These are phyloP conservation scores for Lacerta agilis DNA, from an alignment of 2,797 vertebrate species.

Conservation along the genomic window DNA sequence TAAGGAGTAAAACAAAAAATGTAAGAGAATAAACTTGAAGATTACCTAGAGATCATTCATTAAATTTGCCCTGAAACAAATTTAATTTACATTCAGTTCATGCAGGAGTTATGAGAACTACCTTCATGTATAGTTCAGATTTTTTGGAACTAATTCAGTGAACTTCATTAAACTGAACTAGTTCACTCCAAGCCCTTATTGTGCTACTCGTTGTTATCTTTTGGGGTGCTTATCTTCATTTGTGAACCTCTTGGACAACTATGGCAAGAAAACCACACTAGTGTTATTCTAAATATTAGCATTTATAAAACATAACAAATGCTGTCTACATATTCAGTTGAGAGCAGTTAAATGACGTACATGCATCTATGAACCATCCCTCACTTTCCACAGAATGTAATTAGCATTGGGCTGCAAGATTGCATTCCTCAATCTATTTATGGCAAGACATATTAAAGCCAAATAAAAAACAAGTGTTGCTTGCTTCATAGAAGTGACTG, in stretches of 20 bases:
- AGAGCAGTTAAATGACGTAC: neutral
- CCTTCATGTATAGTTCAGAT: too few species aligned
- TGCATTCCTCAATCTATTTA: neutral
- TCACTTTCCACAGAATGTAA: too few species aligned
- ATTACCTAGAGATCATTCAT: too few species aligned
- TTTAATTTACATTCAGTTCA: too few species aligned
- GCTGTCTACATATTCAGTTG: neutral
- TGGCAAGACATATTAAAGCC: neutral
- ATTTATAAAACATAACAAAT: neutral
- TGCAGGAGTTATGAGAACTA: too few species aligned
- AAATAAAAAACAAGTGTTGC: neutral
- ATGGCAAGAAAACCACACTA: neutral
- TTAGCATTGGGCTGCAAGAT: neutral
- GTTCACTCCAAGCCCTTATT: too few species aligned
- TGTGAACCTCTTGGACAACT: neutral
- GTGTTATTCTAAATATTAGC: neutral
- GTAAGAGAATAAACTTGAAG: too few species aligned
- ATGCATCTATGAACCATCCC: neutral
- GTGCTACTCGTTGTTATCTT: neutral
- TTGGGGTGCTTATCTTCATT: neutral
- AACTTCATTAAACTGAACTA: too few species aligned
- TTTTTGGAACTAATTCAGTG: too few species aligned
- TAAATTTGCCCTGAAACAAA: too few species aligned
- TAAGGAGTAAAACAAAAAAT: too few species aligned
- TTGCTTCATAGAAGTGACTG: too few species aligned